A percentile compares a stretch with the other conserved stretches of the same genome.
Conservation (phyloP, 2,113 vertebrate species). For the Nyctibius bracteatus region DNA sequence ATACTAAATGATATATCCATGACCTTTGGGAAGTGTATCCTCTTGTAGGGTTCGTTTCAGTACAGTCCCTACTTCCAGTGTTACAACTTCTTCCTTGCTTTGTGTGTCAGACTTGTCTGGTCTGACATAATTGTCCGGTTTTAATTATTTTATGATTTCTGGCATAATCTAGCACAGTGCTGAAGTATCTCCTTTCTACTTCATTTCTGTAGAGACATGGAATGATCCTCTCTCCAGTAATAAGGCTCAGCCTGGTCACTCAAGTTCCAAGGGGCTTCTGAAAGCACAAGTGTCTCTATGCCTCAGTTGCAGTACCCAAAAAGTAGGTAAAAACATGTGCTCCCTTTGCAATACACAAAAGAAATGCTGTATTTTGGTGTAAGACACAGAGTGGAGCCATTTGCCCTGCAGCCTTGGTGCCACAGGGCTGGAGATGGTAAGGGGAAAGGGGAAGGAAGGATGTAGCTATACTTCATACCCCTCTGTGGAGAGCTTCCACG, state of each 20-base stretch:
- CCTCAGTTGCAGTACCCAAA: not conserved
- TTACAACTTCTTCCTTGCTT: not conserved
- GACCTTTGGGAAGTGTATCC: not conserved
- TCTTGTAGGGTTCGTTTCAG: not conserved
- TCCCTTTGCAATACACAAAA: not conserved
- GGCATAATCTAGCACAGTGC: not conserved
- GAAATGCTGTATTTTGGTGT: not conserved
- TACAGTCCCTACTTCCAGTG: not conserved
- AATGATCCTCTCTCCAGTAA: not conserved
- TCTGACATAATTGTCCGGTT: not conserved
- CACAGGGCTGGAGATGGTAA: not conserved
- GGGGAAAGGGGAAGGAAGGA: not conserved
- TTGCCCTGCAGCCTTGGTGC: not conserved
- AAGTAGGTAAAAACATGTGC: not conserved
- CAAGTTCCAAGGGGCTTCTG: not conserved
- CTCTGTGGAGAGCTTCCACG: not conserved
- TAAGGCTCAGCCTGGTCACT: not conserved
- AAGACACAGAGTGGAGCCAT: not conserved
- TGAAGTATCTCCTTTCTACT: not conserved
- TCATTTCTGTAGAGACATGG: not conserved
- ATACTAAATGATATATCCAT: not conserved
- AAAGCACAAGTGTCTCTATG: not conserved
- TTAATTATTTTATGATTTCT: not conserved
- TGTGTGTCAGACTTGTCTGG: not conserved
- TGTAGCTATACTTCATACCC: fast-evolving